Base-by-base conservation (phyloP, 2,797 vertebrate genomes). In the Macropus fuliginosus region DNA sequence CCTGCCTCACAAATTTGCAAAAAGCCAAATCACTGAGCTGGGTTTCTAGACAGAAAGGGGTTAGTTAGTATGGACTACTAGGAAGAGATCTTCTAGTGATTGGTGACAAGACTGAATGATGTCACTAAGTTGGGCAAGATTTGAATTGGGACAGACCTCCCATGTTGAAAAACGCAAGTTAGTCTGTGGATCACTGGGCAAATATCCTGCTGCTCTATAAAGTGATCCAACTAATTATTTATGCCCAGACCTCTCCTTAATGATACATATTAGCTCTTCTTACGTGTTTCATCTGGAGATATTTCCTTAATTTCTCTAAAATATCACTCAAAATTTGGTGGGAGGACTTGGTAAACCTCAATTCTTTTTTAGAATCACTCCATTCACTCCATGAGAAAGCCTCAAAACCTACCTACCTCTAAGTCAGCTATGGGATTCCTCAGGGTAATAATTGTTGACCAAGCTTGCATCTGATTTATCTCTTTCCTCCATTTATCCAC, bases 391-490 rank as follows among this genome's bases (percentile, higher is more conserved):
- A 10, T 81, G n/a, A 81, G 66, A 29, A 34, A 91, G 59, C 24
- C 27, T 81, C 8, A 16, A 34, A 81, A 81, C 66, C n/a, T 28
- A 46, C 59, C 14, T 94, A 27, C 3, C 40, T 55, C 81, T 87
- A 34, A 21, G 93, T 91, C 91, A 91, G 89, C n/a, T 55, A 56
- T 46, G 46, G 18, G 13, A 52, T 92, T 96, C 46, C 54, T 94
- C 59, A 1, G 2, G 3, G 0, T 18, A 56, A 40, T 52, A 90
- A 28, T 93, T 95, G 81, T 95, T 96, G 96, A 91, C 10, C 18
- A 93, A 46, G 90, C 21, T 91, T 91, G 21, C 14, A 34, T 95
- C 93, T 94, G 92, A 94, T 92, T 94, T 95, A 46, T 96, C 91
- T 97, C 50, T 94, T 93, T 93, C 13, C 16, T 34, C 1, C 56